Evolutionary conservation across 1,140 invertebrate species (phyloP).

Genomic region (Cotesia typhae): DNA sequence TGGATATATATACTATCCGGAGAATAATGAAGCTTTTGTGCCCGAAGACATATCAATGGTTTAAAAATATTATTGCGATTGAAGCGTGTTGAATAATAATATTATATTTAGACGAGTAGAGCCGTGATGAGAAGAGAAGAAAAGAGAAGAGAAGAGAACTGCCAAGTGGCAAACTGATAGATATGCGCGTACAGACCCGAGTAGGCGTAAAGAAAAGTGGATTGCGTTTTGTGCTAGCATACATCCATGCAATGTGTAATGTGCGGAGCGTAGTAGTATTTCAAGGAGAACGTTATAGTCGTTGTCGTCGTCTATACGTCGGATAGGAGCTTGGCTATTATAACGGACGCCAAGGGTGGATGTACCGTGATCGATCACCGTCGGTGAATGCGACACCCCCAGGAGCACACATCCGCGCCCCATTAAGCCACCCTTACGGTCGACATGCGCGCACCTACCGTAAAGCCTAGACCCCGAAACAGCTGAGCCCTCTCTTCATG

Average conservation of each 20-base stretch:
- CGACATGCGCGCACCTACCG: slow-evolving; percentile 53
- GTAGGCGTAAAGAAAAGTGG: slow-evolving; percentile 28
- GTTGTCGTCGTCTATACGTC: too few relatives aligned
- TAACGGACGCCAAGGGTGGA: slow-evolving; percentile 58
- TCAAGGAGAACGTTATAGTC: slow-evolving; percentile 40
- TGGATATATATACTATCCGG: too few relatives aligned
- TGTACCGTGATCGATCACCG: slow-evolving; percentile 63
- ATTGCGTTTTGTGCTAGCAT: slow-evolving; percentile 6
- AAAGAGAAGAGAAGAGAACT: not conserved
- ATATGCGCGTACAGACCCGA: not conserved
- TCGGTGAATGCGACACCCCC: slow-evolving; percentile 61
- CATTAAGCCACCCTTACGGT: slow-evolving; percentile 59
- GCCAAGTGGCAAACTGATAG: slow-evolving; percentile 16
- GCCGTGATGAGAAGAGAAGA: too few relatives aligned
- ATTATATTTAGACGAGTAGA: too few relatives aligned
- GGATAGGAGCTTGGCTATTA: slow-evolving; percentile 48
- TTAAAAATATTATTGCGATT: too few relatives aligned
- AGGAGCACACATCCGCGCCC: slow-evolving; percentile 60
- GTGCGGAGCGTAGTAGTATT: not conserved
- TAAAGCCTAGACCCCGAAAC: slow-evolving; percentile 39
- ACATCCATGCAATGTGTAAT: slow-evolving; percentile 1
- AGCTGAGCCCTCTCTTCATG: slow-evolving; percentile 35
- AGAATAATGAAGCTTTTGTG: too few relatives aligned
- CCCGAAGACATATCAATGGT: too few relatives aligned
- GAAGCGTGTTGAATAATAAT: too few relatives aligned